phyloP scores from a whole-genome alignment of 2,113 vertebrate genomes.

The Microcebus griseorufus region DNA sequence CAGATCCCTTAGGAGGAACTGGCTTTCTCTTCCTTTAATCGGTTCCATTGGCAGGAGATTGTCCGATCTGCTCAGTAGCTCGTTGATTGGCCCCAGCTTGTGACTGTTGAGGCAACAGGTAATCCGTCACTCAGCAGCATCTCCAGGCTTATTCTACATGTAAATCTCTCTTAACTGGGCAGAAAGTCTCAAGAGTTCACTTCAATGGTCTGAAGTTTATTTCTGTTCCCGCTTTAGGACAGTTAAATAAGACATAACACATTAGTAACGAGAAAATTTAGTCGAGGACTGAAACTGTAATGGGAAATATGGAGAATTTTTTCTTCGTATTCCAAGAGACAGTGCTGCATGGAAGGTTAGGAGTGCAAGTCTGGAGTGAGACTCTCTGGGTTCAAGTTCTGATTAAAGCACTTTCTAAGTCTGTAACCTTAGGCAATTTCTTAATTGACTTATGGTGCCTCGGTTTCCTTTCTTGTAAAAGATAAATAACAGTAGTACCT shows the following conservation, averaged over 20 bases:
- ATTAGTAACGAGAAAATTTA: background rate
- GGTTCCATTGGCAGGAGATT: background rate
- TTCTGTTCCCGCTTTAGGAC: background rate
- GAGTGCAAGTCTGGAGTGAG: background rate
- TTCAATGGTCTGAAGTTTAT: background rate
- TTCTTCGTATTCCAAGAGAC: background rate
- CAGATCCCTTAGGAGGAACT: background rate
- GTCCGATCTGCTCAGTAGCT: background rate
- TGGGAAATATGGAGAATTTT: background rate
- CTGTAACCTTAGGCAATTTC: background rate
- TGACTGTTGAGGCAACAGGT: background rate
- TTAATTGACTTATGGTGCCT: background rate
- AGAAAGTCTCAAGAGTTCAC: background rate
- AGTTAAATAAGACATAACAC: background rate
- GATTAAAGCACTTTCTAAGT: background rate
- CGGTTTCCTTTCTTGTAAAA: background rate
- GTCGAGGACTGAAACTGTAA: background rate
- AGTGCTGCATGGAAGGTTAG: background rate
- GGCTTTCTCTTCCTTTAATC: background rate
- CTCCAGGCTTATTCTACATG: background rate
- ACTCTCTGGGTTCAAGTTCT: background rate
- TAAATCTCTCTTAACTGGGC: background rate
- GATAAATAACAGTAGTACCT: background rate
- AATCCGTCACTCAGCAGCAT: background rate
- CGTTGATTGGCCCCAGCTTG: too few relatives aligned